Percentiles rank a stretch among this genome's conserved stretches.
These are phyloP conservation scores for Chiroxiphia lanceolata DNA, from an alignment of 2,797 vertebrate genomes.

Conservation along the genomic window DNA sequence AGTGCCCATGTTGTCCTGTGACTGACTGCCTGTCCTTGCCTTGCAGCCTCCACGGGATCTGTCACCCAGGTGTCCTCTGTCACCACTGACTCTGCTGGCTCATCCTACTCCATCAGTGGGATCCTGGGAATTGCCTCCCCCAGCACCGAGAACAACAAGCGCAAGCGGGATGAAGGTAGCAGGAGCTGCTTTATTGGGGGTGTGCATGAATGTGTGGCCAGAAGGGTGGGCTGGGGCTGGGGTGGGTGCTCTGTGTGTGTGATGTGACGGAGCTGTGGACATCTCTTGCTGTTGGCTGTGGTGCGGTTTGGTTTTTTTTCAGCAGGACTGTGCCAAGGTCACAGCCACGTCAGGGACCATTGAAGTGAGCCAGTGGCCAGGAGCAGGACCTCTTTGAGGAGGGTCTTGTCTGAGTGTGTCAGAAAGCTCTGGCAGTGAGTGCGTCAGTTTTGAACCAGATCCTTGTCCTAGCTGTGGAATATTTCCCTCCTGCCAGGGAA, in stretches of 20 bases:
- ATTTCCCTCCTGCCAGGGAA: not conserved
- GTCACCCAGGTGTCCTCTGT: conserved; percentile 93
- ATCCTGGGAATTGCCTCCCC: conserved; percentile 95
- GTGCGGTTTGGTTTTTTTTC: rapidly evolving
- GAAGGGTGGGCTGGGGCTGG: not conserved
- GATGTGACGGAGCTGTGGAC: rapidly evolving
- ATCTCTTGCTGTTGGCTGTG: rapidly evolving
- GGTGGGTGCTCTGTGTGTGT: rapidly evolving
- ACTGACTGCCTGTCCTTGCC: conserved; percentile 23
- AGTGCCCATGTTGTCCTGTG: rapidly evolving
- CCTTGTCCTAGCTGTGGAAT: rapidly evolving
- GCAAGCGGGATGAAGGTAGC: conserved; percentile 96
- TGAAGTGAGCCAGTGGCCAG: rapidly evolving
- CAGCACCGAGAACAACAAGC: conserved; percentile 89
- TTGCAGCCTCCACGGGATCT: conserved; percentile 89
- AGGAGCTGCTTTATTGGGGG: not conserved
- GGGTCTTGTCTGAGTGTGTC: not conserved
- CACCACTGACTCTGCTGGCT: conserved; percentile 92
- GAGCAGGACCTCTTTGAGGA: not conserved
- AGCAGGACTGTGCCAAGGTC: not conserved
- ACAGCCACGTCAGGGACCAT: not conserved
- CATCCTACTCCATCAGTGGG: conserved; percentile 97
- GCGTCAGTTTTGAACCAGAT: not conserved
- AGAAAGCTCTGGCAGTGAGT: not conserved
- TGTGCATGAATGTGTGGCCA: rapidly evolving